A percentile compares a stretch with the other conserved stretches of the same genome.
Evolutionary conservation across 2,113 vertebrate genomes (phyloP).

Genomic region (Orientallactaga bullata): DNA sequence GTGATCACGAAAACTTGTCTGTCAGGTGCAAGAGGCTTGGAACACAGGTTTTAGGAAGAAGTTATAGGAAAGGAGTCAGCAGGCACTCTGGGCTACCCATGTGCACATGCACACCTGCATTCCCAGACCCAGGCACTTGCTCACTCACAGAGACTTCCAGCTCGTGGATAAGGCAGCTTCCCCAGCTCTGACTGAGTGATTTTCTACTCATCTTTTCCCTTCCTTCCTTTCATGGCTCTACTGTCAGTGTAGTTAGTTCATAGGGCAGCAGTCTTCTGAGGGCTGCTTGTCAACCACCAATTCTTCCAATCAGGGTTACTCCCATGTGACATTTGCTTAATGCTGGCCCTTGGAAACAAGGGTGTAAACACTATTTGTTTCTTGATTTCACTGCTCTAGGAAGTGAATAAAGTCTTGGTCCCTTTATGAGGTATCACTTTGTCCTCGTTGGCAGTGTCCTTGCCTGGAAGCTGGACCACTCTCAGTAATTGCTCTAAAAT

Average conservation of each 20-base stretch:
- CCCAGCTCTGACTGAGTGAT: background rate
- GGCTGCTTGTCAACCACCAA: background rate
- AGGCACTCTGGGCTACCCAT: too few relatives aligned
- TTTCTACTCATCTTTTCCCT: background rate
- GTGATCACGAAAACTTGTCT: background rate
- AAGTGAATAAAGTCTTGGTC: background rate
- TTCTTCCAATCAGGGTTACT: accelerated
- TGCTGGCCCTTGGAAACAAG: background rate
- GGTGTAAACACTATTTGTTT: background rate
- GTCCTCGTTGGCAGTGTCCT: background rate
- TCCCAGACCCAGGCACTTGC: background rate
- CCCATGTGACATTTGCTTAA: background rate
- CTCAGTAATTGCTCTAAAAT: background rate
- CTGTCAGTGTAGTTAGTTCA: accelerated
- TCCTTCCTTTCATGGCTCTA: accelerated
- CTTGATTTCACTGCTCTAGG: background rate
- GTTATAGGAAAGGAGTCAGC: background rate
- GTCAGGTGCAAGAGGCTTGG: background rate
- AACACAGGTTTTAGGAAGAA: background rate
- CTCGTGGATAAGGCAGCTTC: background rate
- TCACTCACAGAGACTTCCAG: background rate
- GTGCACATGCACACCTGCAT: background rate
- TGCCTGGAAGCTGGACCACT: background rate
- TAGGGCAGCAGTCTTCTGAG: background rate
- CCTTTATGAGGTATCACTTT: background rate